These are phyloP conservation scores for Napeogenes inachia DNA, from an alignment of 2,888 invertebrate species.

Conservation along the genomic window DNA sequence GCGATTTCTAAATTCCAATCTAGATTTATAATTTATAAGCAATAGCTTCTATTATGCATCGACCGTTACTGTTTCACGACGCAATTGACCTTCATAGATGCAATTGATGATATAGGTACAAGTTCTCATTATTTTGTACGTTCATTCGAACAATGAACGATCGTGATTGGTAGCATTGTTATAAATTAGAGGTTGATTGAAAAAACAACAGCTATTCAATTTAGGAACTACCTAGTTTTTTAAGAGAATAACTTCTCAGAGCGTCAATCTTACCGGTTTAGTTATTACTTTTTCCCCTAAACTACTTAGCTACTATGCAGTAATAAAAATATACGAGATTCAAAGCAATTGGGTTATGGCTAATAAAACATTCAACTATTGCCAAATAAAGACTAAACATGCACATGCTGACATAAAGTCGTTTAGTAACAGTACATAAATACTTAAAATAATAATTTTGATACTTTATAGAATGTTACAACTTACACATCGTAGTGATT, in stretches of 20 bases:
- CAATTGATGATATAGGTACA: slow-evolving; percentile 34
- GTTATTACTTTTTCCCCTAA: too few species aligned
- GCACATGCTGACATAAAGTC: too few species aligned
- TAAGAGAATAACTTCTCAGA: not conserved
- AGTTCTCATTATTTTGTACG: slow-evolving; percentile 25
- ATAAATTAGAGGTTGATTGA: not conserved
- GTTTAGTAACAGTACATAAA: too few species aligned
- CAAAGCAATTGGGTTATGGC: not conserved
- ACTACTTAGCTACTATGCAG: too few species aligned
- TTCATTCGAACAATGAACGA: slow-evolving; percentile 24
- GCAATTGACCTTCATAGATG: slow-evolving; percentile 54
- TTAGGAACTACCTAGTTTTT: not conserved
- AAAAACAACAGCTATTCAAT: not conserved
- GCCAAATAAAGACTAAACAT: too few species aligned
- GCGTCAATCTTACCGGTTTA: too few species aligned
- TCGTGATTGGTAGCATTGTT: slow-evolving; percentile 21
- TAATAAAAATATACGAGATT: not conserved
- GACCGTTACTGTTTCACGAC: slow-evolving; percentile 45
- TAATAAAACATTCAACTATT: slow-evolving; percentile 1
- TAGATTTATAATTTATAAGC: not conserved
- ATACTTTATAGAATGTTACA: too few species aligned
- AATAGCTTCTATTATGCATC: slow-evolving; percentile 40
- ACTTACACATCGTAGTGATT: too few species aligned
- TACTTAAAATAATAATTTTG: too few species aligned
- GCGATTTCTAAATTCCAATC: too few species aligned